Percentiles rank a stretch among this genome's conserved stretches.
Conservation (phyloP, 2,888 invertebrate genomes). For the Adineta ricciae region DNA sequence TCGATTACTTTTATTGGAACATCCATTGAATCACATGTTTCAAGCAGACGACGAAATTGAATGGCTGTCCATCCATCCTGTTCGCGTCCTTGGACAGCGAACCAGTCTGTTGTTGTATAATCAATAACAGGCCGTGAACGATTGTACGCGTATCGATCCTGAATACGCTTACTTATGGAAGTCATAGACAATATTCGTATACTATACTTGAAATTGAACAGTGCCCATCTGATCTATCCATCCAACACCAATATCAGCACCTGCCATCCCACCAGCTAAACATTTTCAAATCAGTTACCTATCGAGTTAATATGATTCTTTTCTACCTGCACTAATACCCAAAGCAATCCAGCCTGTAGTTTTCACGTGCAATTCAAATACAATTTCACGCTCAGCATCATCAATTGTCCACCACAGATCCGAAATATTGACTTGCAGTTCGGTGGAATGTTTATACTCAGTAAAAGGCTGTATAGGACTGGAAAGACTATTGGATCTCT, state of each 20-base stretch:
- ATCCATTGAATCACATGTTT: slow-evolving; percentile 33
- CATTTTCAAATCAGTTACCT: slow-evolving; percentile 50
- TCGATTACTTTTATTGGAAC: slow-evolving; percentile 24
- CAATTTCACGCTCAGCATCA: background rate
- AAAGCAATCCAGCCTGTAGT: slow-evolving; percentile 28
- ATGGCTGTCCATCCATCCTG: slow-evolving; percentile 31
- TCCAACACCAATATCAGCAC: slow-evolving; percentile 54
- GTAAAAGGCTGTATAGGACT: too few species aligned
- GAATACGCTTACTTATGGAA: background rate
- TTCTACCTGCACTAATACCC: slow-evolving; percentile 25
- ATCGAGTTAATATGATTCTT: too few species aligned
- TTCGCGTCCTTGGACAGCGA: slow-evolving; percentile 22
- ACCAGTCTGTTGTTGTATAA: slow-evolving; percentile 30
- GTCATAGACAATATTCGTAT: background rate
- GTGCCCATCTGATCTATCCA: slow-evolving; percentile 58
- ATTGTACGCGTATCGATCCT: slow-evolving; percentile 19
- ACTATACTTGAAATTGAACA: slow-evolving; percentile 38
- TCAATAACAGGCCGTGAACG: background rate
- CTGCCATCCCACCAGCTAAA: slow-evolving; percentile 64
- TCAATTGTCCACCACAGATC: background rate
- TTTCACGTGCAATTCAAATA: slow-evolving; percentile 24
- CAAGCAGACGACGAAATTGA: slow-evolving; percentile 31
- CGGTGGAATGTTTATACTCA: too few species aligned
- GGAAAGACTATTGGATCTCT: too few species aligned
- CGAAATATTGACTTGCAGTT: background rate